Percentiles rank a stretch among this genome's conserved stretches.
phyloP scores from a whole-genome alignment of 1,140 invertebrate genomes.

The Bombus sibiricus region DNA sequence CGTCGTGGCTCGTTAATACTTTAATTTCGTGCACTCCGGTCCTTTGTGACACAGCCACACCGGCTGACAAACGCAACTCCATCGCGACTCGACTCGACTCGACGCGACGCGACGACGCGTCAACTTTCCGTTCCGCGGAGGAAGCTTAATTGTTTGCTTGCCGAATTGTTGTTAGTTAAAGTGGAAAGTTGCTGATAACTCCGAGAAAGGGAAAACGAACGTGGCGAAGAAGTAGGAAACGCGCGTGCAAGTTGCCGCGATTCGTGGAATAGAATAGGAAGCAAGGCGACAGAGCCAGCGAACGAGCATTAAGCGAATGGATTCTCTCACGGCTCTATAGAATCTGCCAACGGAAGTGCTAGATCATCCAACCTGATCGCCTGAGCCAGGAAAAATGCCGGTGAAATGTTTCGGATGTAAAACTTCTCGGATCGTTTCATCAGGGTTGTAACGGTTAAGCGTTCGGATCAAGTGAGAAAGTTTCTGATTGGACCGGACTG shows the following conservation, averaged over 20 bases:
- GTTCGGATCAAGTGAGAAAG: conserved; percentile 3
- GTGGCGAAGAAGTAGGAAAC: neutral
- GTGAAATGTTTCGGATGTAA: conserved; percentile 43
- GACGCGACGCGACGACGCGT: conserved; percentile 9
- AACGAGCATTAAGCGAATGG: conserved; percentile 29
- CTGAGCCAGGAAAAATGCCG: neutral
- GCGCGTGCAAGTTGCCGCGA: too few species aligned
- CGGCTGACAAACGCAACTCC: conserved; percentile 46
- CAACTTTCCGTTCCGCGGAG: conserved; percentile 66
- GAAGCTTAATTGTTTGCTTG: conserved; percentile 78
- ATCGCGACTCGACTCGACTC: neutral
- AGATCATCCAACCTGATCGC: conserved; percentile 21
- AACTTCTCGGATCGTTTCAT: conserved; percentile 34
- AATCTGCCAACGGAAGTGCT: conserved; percentile 19
- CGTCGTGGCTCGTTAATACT: conserved; percentile 63
- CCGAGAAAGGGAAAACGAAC: conserved; percentile 42
- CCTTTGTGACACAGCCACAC: conserved; percentile 39
- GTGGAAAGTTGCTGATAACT: conserved; percentile 80
- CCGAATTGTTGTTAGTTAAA: conserved; percentile 79
- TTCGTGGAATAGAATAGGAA: neutral
- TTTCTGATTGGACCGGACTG: conserved; percentile 20
- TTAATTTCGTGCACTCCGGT: conserved; percentile 57
- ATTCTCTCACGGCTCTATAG: conserved; percentile 25
- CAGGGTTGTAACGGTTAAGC: conserved; percentile 3
- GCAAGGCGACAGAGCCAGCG: neutral